Evolutionary conservation across 2,113 vertebrate genomes (phyloP).

Genomic region (Ia io): DNA sequence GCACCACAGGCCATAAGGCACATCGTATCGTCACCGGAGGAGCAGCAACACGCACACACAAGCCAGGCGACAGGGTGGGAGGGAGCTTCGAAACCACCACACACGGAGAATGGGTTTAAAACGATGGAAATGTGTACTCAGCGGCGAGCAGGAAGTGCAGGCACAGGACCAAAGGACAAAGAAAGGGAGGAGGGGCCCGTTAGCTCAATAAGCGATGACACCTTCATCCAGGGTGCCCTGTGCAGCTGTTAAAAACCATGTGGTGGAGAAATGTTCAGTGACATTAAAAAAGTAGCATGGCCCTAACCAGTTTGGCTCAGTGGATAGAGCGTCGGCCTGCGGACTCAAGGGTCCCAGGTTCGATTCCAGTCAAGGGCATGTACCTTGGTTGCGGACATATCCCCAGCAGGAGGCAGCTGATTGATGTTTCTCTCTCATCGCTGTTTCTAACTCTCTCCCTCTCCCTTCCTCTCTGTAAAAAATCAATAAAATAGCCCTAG

Average conservation of each 20-base stretch:
- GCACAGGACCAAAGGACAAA: not conserved
- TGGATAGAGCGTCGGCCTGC: no score
- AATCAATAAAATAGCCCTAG: no score
- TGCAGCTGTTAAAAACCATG: not conserved
- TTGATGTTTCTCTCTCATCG: no score
- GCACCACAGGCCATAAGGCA: not conserved
- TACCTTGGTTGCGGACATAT: no score
- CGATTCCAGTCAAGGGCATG: no score
- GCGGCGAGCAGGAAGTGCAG: accelerated
- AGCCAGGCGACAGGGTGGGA: not conserved
- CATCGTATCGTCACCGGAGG: not conserved
- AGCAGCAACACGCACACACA: no score
- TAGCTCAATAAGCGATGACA: accelerated
- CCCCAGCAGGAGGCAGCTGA: no score
- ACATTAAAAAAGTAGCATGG: not conserved
- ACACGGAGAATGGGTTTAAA: not conserved
- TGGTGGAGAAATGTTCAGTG: not conserved
- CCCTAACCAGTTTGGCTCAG: no score
- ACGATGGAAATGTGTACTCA: accelerated
- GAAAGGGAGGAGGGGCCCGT: not conserved
- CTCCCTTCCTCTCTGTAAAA: no score
- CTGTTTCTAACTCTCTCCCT: no score
- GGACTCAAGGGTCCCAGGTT: no score
- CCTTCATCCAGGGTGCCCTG: no score
- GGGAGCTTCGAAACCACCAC: not conserved